Evolutionary conservation across 2,888 invertebrate genomes (phyloP).

Genomic region (Agrotis exclamationis): DNA sequence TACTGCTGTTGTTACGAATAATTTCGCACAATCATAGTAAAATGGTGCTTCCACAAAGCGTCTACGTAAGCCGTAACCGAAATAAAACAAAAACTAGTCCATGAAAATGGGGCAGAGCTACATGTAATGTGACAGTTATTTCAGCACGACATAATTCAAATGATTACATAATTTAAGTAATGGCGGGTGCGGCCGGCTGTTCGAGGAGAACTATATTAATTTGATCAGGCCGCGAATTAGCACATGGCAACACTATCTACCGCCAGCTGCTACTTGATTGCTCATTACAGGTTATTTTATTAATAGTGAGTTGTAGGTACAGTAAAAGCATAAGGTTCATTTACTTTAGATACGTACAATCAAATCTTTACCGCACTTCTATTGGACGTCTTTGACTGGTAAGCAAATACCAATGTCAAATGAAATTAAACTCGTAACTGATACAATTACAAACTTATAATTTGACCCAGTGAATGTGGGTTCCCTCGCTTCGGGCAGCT

Average conservation of each 20-base stretch:
- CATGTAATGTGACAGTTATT: constrained; percentile 43
- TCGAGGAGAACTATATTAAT: constrained; percentile 33
- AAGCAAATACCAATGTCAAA: background rate
- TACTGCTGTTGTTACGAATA: constrained; percentile 2
- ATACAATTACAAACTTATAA: constrained; percentile 17
- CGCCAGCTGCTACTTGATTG: background rate
- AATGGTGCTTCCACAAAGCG: constrained; percentile 13
- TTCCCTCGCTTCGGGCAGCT: background rate
- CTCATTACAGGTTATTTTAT: constrained; percentile 6
- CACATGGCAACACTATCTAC: background rate
- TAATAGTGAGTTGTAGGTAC: background rate
- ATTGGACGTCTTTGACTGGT: background rate
- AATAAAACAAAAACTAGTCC: constrained; percentile 51
- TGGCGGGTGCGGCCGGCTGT: constrained; percentile 47
- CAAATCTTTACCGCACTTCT: background rate
- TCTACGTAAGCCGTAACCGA: constrained; percentile 23
- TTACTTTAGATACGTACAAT: no score
- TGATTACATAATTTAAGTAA: constrained; percentile 56
- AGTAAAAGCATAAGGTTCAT: background rate
- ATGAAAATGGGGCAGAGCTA: constrained; percentile 35
- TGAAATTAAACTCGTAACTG: background rate
- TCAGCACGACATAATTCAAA: constrained; percentile 38
- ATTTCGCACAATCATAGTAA: constrained; percentile 23
- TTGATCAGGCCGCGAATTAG: constrained; percentile 27
- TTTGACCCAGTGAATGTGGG: background rate